These are phyloP conservation scores for Leptopilina clavipes DNA, from an alignment of 1,140 invertebrate species.

Conservation along the genomic window DNA sequence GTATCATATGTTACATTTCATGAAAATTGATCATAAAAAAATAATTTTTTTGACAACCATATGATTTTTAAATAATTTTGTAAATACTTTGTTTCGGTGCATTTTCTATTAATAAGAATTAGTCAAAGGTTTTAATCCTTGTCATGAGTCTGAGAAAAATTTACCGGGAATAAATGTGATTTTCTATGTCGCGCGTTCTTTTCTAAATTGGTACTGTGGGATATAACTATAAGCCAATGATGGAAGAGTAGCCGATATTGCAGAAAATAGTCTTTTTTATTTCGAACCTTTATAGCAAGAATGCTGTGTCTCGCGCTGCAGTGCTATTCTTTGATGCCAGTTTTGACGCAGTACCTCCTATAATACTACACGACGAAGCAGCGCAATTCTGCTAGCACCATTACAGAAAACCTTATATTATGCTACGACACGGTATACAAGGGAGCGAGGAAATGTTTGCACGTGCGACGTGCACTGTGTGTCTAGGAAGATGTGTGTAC, in stretches of 20 bases:
- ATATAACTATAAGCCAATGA: conserved; percentile 30
- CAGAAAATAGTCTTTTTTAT: conserved; percentile 7
- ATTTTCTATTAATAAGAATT: too few relatives aligned
- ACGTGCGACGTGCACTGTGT: conserved; percentile 46
- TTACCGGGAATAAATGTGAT: neutral
- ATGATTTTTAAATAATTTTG: neutral
- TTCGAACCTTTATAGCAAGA: neutral
- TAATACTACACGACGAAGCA: conserved; percentile 16
- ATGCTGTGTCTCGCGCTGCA: conserved; percentile 40
- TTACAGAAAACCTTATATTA: conserved; percentile 47
- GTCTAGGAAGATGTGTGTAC: conserved; percentile 27
- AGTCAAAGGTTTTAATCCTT: conserved; percentile 36
- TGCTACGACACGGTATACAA: conserved; percentile 30
- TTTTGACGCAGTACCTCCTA: conserved; percentile 42
- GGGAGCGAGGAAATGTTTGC: conserved; percentile 39
- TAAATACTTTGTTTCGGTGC: too few relatives aligned
- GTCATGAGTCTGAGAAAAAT: neutral
- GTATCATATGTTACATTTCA: too few relatives aligned
- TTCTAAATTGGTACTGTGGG: neutral
- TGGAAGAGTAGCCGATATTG: conserved; percentile 29
- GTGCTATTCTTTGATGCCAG: conserved; percentile 45
- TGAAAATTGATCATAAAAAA: too few relatives aligned
- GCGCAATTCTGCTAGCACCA: conserved; percentile 38
- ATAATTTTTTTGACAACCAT: too few relatives aligned
- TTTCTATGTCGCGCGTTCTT: neutral